phyloP scores from a whole-genome alignment of 1,140 invertebrate genomes.

The Pseudachorutes palmiensis region DNA sequence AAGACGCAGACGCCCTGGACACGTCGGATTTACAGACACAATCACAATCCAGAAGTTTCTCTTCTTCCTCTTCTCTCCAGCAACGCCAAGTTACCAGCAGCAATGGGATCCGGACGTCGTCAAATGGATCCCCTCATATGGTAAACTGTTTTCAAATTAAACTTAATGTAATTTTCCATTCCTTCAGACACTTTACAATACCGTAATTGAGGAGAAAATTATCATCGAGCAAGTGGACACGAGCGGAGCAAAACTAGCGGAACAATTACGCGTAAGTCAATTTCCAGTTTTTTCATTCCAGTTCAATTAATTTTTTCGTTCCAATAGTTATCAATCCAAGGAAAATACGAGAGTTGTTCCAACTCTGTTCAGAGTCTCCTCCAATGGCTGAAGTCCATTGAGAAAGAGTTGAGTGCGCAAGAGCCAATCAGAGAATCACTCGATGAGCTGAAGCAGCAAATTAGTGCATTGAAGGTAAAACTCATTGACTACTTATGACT shows the following conservation, averaged over 20 bases:
- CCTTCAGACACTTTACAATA: slow-evolving; percentile 73
- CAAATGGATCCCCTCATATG: too few species aligned
- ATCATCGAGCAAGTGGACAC: slow-evolving; percentile 91
- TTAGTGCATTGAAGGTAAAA: neutral
- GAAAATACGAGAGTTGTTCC: neutral
- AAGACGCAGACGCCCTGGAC: too few species aligned
- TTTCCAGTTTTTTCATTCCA: neutral
- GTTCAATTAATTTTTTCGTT: neutral
- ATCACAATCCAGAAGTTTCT: too few species aligned
- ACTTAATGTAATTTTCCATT: neutral
- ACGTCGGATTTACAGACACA: too few species aligned
- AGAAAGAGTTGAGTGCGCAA: neutral
- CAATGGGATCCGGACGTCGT: too few species aligned
- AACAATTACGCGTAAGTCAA: slow-evolving; percentile 52
- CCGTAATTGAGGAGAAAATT: slow-evolving; percentile 77
- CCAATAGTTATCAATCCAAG: neutral
- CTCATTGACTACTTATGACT: too few species aligned
- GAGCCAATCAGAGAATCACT: neutral
- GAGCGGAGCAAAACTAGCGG: slow-evolving; percentile 86
- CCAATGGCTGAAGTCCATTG: slow-evolving; percentile 1
- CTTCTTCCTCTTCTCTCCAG: too few species aligned
- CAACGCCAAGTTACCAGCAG: too few species aligned
- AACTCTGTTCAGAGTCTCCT: neutral
- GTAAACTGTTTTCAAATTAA: too few species aligned
- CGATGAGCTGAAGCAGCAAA: slow-evolving; percentile 6